Conservation (phyloP, 2,113 vertebrate genomes). For the Phalacrocorax pelagicus region DNA sequence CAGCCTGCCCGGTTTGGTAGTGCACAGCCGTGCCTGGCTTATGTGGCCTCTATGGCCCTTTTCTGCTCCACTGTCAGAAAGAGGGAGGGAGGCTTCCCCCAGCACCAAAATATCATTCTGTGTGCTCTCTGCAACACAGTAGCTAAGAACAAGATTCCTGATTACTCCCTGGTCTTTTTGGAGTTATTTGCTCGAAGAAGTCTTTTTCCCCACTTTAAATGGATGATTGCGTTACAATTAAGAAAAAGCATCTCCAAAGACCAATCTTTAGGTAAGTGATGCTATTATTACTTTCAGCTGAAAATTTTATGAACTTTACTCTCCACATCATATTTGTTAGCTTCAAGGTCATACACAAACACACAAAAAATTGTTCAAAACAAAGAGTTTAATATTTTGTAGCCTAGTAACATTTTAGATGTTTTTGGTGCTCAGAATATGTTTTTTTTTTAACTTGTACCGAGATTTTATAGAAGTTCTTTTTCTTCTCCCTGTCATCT, state of each 20-base stretch:
- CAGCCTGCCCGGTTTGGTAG: slow-evolving; percentile 72
- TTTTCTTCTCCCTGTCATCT: neutral
- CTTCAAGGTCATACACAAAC: neutral
- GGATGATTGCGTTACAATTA: slow-evolving; percentile 90
- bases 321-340: neutral
- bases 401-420: neutral
- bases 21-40: slow-evolving; percentile 72
- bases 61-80: slow-evolving; percentile 78
- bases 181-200: slow-evolving; percentile 75
- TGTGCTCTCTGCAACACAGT: slow-evolving; percentile 73
- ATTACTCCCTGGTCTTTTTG: slow-evolving; percentile 70
- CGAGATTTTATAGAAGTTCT: neutral
- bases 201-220: slow-evolving; percentile 80
- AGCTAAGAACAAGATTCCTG: slow-evolving; percentile 72
- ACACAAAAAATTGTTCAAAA: neutral
- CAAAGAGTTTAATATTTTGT: neutral
- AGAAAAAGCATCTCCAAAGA: slow-evolving; percentile 89
- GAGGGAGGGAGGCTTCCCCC: slow-evolving; percentile 78
- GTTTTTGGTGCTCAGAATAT: neutral
- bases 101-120: slow-evolving; percentile 74
- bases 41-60: slow-evolving; percentile 86
- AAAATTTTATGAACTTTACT: neutral
- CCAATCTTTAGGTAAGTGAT: slow-evolving; percentile 89
- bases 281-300: neutral
- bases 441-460: neutral